Evolutionary conservation across 2,888 invertebrate genomes (phyloP).

Genomic region (Leptopilina myrica): DNA sequence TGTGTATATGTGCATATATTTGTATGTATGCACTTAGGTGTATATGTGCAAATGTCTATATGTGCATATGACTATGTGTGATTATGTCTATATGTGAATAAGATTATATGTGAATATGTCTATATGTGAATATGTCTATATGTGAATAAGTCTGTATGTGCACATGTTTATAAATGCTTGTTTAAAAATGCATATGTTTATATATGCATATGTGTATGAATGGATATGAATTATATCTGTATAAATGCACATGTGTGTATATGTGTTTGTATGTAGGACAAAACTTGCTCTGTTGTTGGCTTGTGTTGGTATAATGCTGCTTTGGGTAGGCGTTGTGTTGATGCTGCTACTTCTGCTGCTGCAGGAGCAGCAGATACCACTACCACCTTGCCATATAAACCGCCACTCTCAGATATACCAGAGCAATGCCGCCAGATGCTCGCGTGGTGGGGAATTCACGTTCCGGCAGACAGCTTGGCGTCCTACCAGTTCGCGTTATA

Average conservation of each 20-base stretch:
- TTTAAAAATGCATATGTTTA: neutral
- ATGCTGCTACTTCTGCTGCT: neutral
- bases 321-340: constrained; percentile 12
- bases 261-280: constrained; percentile 32
- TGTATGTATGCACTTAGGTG: neutral
- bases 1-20: neutral
- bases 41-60: neutral
- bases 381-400: constrained; percentile 54
- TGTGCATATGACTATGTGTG: neutral
- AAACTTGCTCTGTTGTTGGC: constrained; percentile 21
- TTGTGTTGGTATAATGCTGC: constrained; percentile 18
- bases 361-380: constrained; percentile 6
- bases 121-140: neutral
- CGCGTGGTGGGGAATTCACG: constrained; percentile 60
- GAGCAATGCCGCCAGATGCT: constrained; percentile 41
- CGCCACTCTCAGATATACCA: constrained; percentile 18
- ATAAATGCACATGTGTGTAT: neutral
- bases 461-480: constrained; percentile 77
- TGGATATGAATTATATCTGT: neutral
- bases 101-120: too few species aligned
- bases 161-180: too few species aligned
- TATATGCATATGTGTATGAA: neutral
- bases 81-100: neutral
- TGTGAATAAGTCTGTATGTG: neutral
- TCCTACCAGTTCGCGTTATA: constrained; percentile 71